A percentile compares a stretch with the other conserved stretches of the same genome.
These are phyloP conservation scores for Heliconius sara DNA, from an alignment of 2,888 invertebrate species.

Conservation along the genomic window DNA sequence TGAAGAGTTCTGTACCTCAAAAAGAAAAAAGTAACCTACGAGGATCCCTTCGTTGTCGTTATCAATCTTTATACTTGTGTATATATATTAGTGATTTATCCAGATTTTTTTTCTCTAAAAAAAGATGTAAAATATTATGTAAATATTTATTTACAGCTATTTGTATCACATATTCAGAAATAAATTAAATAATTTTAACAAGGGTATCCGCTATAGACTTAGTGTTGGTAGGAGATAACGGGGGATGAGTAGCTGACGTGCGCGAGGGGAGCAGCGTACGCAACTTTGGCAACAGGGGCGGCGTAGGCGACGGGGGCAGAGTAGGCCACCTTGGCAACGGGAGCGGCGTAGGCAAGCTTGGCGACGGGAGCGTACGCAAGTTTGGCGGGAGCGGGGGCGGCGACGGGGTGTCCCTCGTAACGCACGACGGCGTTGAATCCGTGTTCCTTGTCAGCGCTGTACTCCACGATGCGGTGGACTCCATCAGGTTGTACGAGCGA, in stretches of 20 bases:
- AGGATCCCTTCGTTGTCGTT: no score
- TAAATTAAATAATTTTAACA: background rate
- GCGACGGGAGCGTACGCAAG: slow-evolving; percentile 45
- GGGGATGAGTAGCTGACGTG: slow-evolving; percentile 66
- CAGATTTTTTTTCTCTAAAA: no score
- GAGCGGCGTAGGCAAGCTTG: slow-evolving; percentile 42
- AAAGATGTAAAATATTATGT: background rate
- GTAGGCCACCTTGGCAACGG: slow-evolving; percentile 52
- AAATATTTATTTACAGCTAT: background rate
- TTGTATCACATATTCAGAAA: background rate
- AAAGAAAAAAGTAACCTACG: no score
- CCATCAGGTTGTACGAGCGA: slow-evolving; percentile 79
- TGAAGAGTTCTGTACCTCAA: no score
- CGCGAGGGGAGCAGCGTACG: slow-evolving; percentile 56
- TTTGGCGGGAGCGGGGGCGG: slow-evolving; percentile 54
- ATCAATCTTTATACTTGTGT: no score
- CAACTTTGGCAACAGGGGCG: slow-evolving; percentile 52
- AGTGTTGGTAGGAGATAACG: background rate
- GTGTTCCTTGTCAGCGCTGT: slow-evolving; percentile 71
- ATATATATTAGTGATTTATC: no score
- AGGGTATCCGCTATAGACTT: background rate
- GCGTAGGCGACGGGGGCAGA: slow-evolving; percentile 26
- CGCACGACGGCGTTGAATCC: slow-evolving; percentile 79
- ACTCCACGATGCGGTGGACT: slow-evolving; percentile 70
- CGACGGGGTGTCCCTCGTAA: slow-evolving; percentile 71